Percentiles rank a stretch among this genome's conserved stretches.
Conservation (phyloP, 2,888 invertebrate species). For the Horisme vitalbata region DNA sequence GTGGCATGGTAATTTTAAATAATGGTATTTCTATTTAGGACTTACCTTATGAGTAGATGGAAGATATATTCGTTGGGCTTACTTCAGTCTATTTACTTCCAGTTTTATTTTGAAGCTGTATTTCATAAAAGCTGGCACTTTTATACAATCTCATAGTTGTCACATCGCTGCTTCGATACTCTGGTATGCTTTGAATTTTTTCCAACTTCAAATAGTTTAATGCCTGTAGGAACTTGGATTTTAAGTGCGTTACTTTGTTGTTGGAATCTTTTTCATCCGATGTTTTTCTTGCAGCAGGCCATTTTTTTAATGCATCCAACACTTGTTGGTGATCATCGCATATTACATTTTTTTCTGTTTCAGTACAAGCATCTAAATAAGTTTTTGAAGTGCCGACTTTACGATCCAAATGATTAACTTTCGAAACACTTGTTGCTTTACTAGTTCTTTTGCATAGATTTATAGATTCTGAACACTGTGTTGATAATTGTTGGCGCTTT, state of each 20-base stretch:
- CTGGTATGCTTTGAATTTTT: constrained; percentile 55
- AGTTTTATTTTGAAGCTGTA: constrained; percentile 10
- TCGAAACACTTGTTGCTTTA: constrained; percentile 47
- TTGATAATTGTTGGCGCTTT: constrained; percentile 38
- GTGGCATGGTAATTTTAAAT: no score
- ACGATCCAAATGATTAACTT: constrained; percentile 35
- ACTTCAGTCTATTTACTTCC: constrained; percentile 10
- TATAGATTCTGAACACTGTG: constrained; percentile 42
- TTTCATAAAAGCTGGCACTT: constrained; percentile 37
- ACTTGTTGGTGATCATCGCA: constrained; percentile 53
- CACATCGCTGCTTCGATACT: constrained; percentile 36
- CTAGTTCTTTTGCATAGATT: constrained; percentile 24
- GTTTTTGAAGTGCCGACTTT: constrained; percentile 35
- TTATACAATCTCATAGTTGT: constrained; percentile 48
- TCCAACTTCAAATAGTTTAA: constrained; percentile 46
- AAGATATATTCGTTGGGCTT: no score
- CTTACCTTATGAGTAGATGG: no score
- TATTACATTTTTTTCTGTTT: constrained; percentile 38
- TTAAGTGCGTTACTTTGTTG: constrained; percentile 33
- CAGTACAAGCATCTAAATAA: constrained; percentile 39
- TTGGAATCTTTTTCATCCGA: constrained; percentile 16
- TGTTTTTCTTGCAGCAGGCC: constrained; percentile 31
- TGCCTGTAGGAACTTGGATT: constrained; percentile 36
- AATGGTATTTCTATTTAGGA: background rate
- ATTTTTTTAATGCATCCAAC: constrained; percentile 44